Evolutionary conservation across 1,140 invertebrate genomes (phyloP).

Genomic region (Drosophila kepulauana): DNA sequence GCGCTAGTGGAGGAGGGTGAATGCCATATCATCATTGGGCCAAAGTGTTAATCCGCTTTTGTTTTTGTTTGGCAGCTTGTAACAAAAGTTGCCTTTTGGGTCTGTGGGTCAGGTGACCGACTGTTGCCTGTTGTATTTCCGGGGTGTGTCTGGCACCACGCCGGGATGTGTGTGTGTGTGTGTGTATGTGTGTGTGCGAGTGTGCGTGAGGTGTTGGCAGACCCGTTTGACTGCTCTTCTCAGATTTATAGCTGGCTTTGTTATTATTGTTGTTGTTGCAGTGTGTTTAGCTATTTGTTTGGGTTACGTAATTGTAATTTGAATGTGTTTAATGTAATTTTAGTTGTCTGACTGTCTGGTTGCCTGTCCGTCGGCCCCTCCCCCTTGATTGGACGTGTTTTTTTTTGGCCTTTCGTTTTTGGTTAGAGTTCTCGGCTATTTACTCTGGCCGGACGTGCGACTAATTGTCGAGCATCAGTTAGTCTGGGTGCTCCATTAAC

Average conservation of each 20-base stretch:
- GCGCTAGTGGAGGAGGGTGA: background rate
- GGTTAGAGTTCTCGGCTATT: constrained; percentile 17
- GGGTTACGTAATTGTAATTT: constrained; percentile 80
- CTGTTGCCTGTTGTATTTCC: constrained; percentile 35
- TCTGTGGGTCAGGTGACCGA: constrained; percentile 48
- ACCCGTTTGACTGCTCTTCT: constrained; percentile 49
- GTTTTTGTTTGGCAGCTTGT: constrained; percentile 70
- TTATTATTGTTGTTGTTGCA: constrained; percentile 25
- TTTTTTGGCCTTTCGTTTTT: background rate
- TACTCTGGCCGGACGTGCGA: constrained; percentile 36
- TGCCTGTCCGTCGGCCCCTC: background rate
- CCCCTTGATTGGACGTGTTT: constrained; percentile 10
- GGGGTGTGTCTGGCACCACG: constrained; percentile 48
- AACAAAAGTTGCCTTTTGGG: constrained; percentile 49
- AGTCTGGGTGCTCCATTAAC: background rate
- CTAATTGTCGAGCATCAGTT: constrained; percentile 38
- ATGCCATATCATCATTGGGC: constrained; percentile 69
- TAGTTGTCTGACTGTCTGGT: constrained; percentile 44
- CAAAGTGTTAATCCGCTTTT: constrained; percentile 83
- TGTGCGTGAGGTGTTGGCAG: constrained; percentile 56
- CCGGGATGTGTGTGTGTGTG: constrained; percentile 17
- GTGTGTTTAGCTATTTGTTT: constrained; percentile 40
- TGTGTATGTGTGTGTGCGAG: constrained; percentile 27
- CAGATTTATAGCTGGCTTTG: constrained; percentile 41
- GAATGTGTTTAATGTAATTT: constrained; percentile 78